phyloP scores from a whole-genome alignment of 1,140 invertebrate species.

The Venturia canescens region DNA sequence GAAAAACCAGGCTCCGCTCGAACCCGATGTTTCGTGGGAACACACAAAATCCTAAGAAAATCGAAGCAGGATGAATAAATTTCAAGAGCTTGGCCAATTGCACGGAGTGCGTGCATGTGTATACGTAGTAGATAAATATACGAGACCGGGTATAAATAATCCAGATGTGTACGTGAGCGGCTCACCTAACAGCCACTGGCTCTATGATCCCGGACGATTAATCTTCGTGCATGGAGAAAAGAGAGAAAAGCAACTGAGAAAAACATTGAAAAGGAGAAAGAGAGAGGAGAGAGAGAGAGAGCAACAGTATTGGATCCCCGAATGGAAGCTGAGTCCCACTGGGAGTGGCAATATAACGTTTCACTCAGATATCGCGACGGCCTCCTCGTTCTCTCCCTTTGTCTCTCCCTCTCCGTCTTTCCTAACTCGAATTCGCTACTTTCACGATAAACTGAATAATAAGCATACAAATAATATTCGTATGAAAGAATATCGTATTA shows the following conservation, averaged over 20 bases:
- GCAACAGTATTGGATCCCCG: slow-evolving; percentile 68
- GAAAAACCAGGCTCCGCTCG: not conserved
- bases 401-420: not conserved
- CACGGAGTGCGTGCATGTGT: not conserved
- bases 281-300: slow-evolving; percentile 36
- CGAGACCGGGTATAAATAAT: slow-evolving; percentile 49
- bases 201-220: slow-evolving; percentile 70
- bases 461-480: slow-evolving; percentile 50
- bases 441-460: slow-evolving; percentile 39
- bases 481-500: slow-evolving; percentile 45
- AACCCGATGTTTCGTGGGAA: slow-evolving; percentile 5
- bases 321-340: slow-evolving; percentile 60
- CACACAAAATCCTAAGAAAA: slow-evolving; percentile 12
- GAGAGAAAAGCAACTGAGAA: slow-evolving; percentile 12
- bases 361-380: slow-evolving; percentile 59
- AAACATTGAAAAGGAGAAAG: slow-evolving; percentile 50
- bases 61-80: slow-evolving; percentile 35
- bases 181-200: slow-evolving; percentile 59
- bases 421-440: not conserved
- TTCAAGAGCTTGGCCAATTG: slow-evolving; percentile 9
- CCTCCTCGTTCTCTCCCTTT: slow-evolving; percentile 4
- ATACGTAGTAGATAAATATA: slow-evolving; percentile 42
- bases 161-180: slow-evolving; percentile 51
- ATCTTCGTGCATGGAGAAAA: slow-evolving; percentile 67
- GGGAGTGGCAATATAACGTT: slow-evolving; percentile 71